Evolutionary conservation across 2,797 vertebrate species (phyloP), one percentile per base, ranked within the genome.

Genomic region (Scolopax bukidnonensis): DNA sequence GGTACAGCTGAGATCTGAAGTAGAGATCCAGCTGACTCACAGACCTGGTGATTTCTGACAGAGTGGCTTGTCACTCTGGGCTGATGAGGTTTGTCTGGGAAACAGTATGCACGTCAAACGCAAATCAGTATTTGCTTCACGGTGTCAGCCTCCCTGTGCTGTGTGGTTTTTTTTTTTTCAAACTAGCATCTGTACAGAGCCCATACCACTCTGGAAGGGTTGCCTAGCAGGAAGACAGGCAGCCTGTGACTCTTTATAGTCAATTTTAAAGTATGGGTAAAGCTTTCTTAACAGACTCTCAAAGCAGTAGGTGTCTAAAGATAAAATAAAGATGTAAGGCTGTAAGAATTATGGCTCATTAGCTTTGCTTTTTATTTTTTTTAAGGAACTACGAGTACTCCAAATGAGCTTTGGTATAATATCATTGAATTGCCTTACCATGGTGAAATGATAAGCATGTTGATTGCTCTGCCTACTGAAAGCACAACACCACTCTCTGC

Each of bases 391-490:
- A 98, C 98, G 45, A 98, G 97, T 96, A 99, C 99, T 25, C 99
- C 99, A 0, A 98, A 97, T 48, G 99, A 98, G 14, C 89, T 99
- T 60, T 99, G 98, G 97, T 99, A 99, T 90, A 98, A 97, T 75
- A 98, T 99, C 80, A 99, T 99, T 6, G 99, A 99, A 81, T 96
- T 99, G 91, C 99, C 99, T 0, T 99, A 99, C 95, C 99, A 99
- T 0, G 99, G 99, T 15, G 98, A 99, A 77, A 98, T 98, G 82
- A 97, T 99, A 95, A 99, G 98, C 97, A 99, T 99, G 99, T 88
- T 99, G 96, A 98, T 99, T 4, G 99, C 98, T 1, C 89, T 99
- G 96, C 99, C 99, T 0, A 97, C 91, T 0, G 98, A 99, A 65
- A 99, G 98, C 93, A 98, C 98, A 76, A 98, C 98, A 0, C 97